These are phyloP conservation scores for Lochmaea capreae DNA, from an alignment of 2,888 invertebrate genomes.

Conservation along the genomic window DNA sequence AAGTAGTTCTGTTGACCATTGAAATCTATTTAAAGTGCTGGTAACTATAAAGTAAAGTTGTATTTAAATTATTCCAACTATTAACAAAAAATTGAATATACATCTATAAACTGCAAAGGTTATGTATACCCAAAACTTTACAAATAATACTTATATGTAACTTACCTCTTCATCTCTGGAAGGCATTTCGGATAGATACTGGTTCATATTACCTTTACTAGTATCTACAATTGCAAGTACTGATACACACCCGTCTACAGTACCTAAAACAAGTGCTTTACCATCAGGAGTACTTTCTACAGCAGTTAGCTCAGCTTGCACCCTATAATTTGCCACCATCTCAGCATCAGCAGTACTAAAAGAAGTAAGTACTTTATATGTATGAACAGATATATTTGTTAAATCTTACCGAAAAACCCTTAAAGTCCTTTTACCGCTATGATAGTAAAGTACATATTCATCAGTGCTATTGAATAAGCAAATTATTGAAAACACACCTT, in stretches of 20 bases:
- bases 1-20: conserved; percentile 9
- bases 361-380: conserved; percentile 27
- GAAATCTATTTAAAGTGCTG: neutral
- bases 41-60: neutral
- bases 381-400: neutral
- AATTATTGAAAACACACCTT: conserved; percentile 96
- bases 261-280: conserved; percentile 85
- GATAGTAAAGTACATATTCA: conserved; percentile 96
- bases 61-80: neutral
- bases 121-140: conserved; percentile 1
- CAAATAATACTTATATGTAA: neutral
- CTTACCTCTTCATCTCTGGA: conserved; percentile 76
- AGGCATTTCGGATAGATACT: conserved; percentile 75
- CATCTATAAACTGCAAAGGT: neutral
- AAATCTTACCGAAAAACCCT: conserved; percentile 83
- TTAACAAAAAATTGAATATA: neutral
- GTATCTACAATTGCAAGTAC: conserved; percentile 84
- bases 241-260: conserved; percentile 93
- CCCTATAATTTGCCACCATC: conserved; percentile 92
- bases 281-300: conserved; percentile 89
- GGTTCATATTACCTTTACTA: conserved; percentile 73
- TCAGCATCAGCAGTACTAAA: conserved; percentile 85
- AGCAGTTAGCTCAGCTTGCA: conserved; percentile 89
- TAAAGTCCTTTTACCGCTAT: conserved; percentile 93
- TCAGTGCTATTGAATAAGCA: conserved; percentile 94